phyloP scores from a whole-genome alignment of 2,113 vertebrate species.

The Ursus arctos region DNA sequence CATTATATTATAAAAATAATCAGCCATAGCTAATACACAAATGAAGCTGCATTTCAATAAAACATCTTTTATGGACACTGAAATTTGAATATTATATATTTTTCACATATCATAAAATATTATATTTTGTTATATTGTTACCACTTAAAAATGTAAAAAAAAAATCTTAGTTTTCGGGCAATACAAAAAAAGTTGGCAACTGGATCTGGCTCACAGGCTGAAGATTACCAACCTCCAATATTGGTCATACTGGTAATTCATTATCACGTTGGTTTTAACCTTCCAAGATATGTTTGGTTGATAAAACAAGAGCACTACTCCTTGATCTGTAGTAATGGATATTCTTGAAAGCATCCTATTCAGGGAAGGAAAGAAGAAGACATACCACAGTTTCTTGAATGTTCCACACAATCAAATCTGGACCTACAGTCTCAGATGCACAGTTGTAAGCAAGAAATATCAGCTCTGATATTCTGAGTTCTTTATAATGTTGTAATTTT shows the following conservation, averaged over 20 bases:
- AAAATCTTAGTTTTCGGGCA: not conserved
- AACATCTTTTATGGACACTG: not conserved
- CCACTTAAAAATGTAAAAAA: not conserved
- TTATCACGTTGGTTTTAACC: not conserved
- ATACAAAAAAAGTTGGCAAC: not conserved
- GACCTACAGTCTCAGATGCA: not conserved
- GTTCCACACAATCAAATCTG: not conserved
- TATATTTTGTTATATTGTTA: not conserved
- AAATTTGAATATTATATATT: not conserved
- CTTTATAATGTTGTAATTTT: slow-evolving; percentile 35
- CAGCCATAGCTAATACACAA: not conserved
- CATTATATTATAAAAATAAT: not conserved
- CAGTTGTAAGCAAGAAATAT: not conserved
- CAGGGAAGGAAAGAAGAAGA: not conserved
- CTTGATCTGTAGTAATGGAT: not conserved
- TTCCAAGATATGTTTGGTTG: not conserved
- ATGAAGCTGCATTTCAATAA: not conserved
- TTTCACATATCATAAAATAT: not conserved
- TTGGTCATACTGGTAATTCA: not conserved
- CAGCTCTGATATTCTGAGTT: not conserved
- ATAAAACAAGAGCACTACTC: not conserved
- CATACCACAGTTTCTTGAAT: not conserved
- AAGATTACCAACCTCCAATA: not conserved
- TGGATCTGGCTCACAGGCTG: not conserved
- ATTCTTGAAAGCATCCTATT: not conserved